phyloP scores from a whole-genome alignment of 2,888 invertebrate genomes.

The Romanomermis culicivorax region DNA sequence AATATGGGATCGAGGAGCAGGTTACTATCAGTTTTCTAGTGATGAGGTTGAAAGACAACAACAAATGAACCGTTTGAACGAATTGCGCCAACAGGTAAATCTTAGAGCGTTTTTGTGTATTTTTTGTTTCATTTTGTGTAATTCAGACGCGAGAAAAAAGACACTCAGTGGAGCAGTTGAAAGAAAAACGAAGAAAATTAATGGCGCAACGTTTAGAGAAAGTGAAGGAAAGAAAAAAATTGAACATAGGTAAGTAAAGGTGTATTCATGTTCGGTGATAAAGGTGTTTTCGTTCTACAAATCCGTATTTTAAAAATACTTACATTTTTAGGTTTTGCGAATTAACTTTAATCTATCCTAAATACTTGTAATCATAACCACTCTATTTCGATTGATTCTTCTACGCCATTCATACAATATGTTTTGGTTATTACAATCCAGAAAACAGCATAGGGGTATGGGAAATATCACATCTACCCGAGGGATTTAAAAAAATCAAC shows the following conservation, averaged over 20 bases:
- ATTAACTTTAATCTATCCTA: too few species aligned
- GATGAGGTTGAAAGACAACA: conserved; percentile 53
- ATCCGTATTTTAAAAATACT: too few species aligned
- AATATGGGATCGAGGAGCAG: conserved; percentile 73
- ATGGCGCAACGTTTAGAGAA: conserved; percentile 32
- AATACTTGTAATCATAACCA: too few species aligned
- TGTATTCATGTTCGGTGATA: neutral
- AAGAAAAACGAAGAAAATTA: conserved; percentile 30
- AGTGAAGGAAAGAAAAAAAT: conserved; percentile 28
- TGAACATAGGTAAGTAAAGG: conserved; percentile 2
- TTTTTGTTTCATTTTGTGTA: neutral
- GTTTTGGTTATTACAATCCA: too few species aligned
- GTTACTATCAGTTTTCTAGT: conserved; percentile 69
- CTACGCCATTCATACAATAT: too few species aligned
- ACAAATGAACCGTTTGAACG: conserved; percentile 56
- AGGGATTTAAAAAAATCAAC: too few species aligned
- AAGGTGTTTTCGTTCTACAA: too few species aligned
- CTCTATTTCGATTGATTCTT: too few species aligned
- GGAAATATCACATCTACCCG: too few species aligned
- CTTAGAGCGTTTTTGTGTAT: neutral
- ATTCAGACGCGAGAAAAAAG: neutral
- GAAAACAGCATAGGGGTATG: too few species aligned
- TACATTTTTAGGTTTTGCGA: too few species aligned
- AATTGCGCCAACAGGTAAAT: conserved; percentile 37
- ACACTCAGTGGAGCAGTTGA: conserved; percentile 20